Conservation (phyloP, 2,113 vertebrate species). For the Ammodytes marinus region DNA sequence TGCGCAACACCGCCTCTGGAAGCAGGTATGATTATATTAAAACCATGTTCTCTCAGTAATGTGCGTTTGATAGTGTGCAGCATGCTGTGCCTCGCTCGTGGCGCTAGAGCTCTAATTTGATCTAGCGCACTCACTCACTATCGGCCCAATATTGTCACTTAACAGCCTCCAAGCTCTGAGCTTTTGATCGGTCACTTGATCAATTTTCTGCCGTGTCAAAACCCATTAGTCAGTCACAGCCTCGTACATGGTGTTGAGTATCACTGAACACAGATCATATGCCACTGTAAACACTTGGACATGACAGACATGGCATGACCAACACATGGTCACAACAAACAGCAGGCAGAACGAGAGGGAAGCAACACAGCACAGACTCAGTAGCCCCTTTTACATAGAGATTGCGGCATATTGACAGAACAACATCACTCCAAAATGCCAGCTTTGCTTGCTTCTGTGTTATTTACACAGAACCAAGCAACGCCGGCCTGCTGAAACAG, state of each 20-base stretch:
- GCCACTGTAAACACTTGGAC: constrained; percentile 52
- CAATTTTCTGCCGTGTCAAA: constrained; percentile 79
- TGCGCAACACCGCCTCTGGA: neutral
- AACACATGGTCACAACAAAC: constrained; percentile 16
- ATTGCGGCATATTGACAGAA: no score
- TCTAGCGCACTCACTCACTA: constrained; percentile 41
- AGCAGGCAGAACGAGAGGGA: neutral
- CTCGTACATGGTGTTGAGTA: constrained; percentile 51
- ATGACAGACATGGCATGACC: constrained; percentile 30
- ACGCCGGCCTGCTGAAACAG: no score
- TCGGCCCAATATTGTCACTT: constrained; percentile 59
- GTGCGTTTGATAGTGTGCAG: constrained; percentile 25
- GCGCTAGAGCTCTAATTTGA: constrained; percentile 50
- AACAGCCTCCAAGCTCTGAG: constrained; percentile 41
- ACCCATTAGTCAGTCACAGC: constrained; percentile 69
- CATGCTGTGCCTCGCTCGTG: constrained; percentile 18
- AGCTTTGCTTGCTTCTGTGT: no score
- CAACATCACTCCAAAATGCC: no score
- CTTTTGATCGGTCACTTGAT: constrained; percentile 73
- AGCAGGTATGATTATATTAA: constrained; percentile 13
- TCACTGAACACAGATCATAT: constrained; percentile 57
- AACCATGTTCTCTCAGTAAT: constrained; percentile 36
- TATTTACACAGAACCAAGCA: no score
- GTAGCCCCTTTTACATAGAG: no score
- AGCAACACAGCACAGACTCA: neutral